A percentile compares a stretch with the other conserved stretches of the same genome.
These are phyloP conservation scores for Scaptodrosophila latifasciaeformis DNA, from an alignment of 2,888 invertebrate genomes.

Conservation along the genomic window DNA sequence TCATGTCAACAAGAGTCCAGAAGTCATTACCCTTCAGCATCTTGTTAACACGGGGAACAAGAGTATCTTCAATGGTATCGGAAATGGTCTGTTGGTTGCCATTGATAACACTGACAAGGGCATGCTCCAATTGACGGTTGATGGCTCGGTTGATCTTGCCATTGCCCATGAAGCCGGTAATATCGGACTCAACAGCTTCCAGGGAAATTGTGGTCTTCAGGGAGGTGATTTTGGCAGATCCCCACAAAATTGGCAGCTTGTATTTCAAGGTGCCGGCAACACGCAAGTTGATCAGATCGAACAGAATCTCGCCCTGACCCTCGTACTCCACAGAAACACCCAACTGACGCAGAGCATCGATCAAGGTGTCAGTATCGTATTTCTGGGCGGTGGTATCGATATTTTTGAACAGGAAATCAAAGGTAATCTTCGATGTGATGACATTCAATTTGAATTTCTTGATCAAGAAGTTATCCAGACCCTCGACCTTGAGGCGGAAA, in stretches of 20 bases:
- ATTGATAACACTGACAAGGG: constrained; percentile 53
- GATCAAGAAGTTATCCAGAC: constrained; percentile 66
- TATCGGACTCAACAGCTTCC: constrained; percentile 58
- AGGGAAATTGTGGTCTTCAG: constrained; percentile 54
- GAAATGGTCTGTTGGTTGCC: constrained; percentile 59
- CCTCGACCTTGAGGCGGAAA: constrained; percentile 59
- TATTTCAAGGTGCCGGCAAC: constrained; percentile 59
- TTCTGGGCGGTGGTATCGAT: constrained; percentile 59
- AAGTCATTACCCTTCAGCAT: constrained; percentile 66
- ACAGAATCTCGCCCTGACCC: constrained; percentile 59
- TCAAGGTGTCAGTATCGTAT: constrained; percentile 62
- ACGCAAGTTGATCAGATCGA: constrained; percentile 60
- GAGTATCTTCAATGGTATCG: constrained; percentile 53
- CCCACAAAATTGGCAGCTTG: constrained; percentile 67
- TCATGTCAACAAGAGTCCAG: constrained; percentile 59
- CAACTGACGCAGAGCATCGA: constrained; percentile 54
- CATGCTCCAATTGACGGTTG: constrained; percentile 59
- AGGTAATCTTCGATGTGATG: constrained; percentile 53
- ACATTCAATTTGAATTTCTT: constrained; percentile 63
- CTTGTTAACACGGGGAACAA: constrained; percentile 62
- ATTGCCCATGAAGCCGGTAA: constrained; percentile 61
- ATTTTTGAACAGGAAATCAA: constrained; percentile 61
- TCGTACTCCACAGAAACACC: constrained; percentile 65
- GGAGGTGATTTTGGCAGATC: constrained; percentile 67
- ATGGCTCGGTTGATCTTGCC: constrained; percentile 49